Conservation (phyloP, 2,797 vertebrate species). For the Nyctalus aviator region DNA sequence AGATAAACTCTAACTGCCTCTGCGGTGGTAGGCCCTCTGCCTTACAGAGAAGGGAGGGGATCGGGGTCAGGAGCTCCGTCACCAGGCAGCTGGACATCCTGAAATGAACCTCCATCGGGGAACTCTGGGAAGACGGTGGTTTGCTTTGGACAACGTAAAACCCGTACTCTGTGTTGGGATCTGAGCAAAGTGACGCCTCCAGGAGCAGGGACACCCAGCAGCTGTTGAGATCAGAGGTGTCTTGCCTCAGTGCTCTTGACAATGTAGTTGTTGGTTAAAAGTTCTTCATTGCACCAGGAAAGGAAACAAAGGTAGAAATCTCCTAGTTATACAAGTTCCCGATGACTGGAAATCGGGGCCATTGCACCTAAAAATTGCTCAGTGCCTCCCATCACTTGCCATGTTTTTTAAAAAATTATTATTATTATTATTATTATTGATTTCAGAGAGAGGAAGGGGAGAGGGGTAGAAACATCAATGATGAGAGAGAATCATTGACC, state of each 20-base stretch:
- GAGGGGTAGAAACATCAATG: too few species aligned
- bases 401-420: too few species aligned
- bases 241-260: not conserved
- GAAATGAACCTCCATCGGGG: not conserved
- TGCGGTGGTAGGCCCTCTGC: not conserved
- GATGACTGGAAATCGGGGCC: not conserved
- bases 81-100: not conserved
- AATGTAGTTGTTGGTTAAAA: not conserved
- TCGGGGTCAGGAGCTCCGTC: not conserved
- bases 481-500: too few species aligned
- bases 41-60: not conserved
- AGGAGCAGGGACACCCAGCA: not conserved
- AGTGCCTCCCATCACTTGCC: not conserved
- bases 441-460: too few species aligned
- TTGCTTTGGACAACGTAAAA: not conserved
- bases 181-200: not conserved
- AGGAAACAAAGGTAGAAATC: not conserved
- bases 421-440: too few species aligned
- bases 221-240: not conserved
- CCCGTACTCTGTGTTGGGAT: not conserved
- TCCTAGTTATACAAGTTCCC: slow-evolving; percentile 10
- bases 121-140: not conserved
- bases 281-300: not conserved
- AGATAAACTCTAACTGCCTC: not conserved
- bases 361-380: not conserved